phyloP scores from a whole-genome alignment of 2,888 invertebrate species.

The Lochmaea capreae region DNA sequence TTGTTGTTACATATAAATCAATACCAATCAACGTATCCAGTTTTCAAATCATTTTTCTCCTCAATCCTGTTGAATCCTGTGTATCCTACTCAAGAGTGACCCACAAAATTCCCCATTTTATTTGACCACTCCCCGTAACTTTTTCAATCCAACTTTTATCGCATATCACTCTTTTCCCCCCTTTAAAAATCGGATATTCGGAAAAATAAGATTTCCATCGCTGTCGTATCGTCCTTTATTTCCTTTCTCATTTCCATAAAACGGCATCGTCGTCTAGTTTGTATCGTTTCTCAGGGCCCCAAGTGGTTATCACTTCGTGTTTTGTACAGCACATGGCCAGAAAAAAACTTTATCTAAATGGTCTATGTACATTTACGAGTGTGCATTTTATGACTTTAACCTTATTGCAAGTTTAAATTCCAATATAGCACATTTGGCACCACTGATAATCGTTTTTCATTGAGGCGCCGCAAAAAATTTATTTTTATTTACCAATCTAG shows the following conservation, averaged over 20 bases:
- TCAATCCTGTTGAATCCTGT: no score
- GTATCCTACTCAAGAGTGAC: no score
- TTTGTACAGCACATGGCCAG: conserved; percentile 44
- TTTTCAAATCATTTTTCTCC: no score
- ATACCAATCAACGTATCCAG: no score
- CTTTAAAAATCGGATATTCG: neutral
- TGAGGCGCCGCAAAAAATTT: conserved; percentile 17
- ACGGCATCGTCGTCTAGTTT: conserved; percentile 17
- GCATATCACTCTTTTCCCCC: neutral
- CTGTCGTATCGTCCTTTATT: conserved; percentile 24
- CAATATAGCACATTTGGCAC: conserved; percentile 24
- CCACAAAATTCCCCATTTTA: no score
- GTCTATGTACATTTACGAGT: conserved; percentile 43
- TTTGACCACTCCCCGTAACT: neutral
- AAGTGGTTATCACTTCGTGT: conserved; percentile 31
- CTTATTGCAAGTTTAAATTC: conserved; percentile 30
- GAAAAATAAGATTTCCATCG: conserved; percentile 18
- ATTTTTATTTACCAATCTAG: neutral
- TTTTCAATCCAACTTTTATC: neutral
- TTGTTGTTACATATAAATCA: no score
- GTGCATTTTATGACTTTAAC: conserved; percentile 43
- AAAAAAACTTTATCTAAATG: conserved; percentile 50
- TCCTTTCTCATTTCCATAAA: conserved; percentile 31
- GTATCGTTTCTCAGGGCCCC: conserved; percentile 27
- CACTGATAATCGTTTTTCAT: conserved; percentile 8